Evolutionary conservation across 1,140 invertebrate species (phyloP).

Genomic region (Triops cancriformis): DNA sequence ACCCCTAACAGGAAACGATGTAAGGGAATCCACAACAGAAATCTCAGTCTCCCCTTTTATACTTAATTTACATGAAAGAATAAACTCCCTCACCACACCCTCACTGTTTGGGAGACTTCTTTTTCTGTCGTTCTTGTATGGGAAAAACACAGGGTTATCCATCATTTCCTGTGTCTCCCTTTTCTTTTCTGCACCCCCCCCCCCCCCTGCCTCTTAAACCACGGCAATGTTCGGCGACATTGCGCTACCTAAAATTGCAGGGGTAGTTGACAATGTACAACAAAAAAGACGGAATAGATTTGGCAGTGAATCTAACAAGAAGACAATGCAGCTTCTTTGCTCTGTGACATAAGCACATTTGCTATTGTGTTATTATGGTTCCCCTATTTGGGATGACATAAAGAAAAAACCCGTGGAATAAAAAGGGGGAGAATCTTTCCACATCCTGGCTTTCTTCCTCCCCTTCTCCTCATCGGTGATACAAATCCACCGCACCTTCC

Average conservation of each 20-base stretch:
- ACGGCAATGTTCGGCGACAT: neutral
- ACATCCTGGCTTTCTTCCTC: constrained; percentile 7
- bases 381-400: neutral
- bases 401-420: neutral
- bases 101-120: neutral
- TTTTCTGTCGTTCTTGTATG: neutral
- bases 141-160: constrained; percentile 2
- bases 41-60: neutral
- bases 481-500: constrained; percentile 5
- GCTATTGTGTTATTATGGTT: neutral
- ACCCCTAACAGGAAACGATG: neutral
- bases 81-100: neutral
- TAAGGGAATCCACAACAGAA: neutral
- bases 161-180: neutral
- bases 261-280: neutral
- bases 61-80: constrained; percentile 6
- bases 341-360: neutral
- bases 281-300: neutral
- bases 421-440: constrained; percentile 1
- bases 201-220: too few relatives aligned
- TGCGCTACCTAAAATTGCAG: neutral
- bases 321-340: neutral
- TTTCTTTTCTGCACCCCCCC: neutral
- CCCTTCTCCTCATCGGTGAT: neutral
- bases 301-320: neutral